A percentile compares a stretch with the other conserved stretches of the same genome.
phyloP scores from a whole-genome alignment of 2,113 vertebrate species.

The Xenus cinereus region DNA sequence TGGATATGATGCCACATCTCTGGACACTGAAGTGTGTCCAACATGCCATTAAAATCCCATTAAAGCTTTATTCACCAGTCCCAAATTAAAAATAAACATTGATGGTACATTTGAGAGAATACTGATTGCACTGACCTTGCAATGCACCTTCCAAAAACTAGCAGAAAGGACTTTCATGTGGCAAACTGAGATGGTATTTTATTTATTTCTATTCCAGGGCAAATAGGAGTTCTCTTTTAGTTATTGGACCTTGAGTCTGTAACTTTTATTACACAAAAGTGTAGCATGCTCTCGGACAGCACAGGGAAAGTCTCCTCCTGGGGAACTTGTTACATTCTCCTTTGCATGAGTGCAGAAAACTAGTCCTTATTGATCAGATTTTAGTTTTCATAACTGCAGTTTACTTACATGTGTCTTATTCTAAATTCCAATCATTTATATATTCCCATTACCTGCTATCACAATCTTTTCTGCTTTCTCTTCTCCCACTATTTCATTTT shows the following conservation, averaged over 20 bases:
- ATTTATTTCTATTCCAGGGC: background rate
- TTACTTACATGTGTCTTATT: background rate
- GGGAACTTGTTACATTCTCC: background rate
- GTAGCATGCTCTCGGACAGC: background rate
- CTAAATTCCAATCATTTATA: background rate
- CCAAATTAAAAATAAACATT: slow-evolving; percentile 76
- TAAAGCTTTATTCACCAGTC: slow-evolving; percentile 75
- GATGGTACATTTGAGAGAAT: slow-evolving; percentile 63
- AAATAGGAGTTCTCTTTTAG: background rate
- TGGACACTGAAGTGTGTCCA: slow-evolving; percentile 79
- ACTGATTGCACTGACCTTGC: slow-evolving; percentile 72
- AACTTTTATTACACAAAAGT: background rate
- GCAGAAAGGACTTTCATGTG: background rate
- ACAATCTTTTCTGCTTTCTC: background rate
- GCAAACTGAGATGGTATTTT: background rate
- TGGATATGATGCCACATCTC: slow-evolving; percentile 71
- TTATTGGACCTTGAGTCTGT: background rate
- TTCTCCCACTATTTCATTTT: background rate
- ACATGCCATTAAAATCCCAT: slow-evolving; percentile 78
- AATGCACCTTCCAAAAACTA: slow-evolving; percentile 28
- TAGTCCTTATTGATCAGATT: background rate
- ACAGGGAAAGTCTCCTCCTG: accelerated
- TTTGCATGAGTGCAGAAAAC: background rate
- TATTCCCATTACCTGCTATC: background rate
- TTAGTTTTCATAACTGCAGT: background rate